phyloP scores from a whole-genome alignment of 2,113 vertebrate genomes.

The Melierax canorus region DNA sequence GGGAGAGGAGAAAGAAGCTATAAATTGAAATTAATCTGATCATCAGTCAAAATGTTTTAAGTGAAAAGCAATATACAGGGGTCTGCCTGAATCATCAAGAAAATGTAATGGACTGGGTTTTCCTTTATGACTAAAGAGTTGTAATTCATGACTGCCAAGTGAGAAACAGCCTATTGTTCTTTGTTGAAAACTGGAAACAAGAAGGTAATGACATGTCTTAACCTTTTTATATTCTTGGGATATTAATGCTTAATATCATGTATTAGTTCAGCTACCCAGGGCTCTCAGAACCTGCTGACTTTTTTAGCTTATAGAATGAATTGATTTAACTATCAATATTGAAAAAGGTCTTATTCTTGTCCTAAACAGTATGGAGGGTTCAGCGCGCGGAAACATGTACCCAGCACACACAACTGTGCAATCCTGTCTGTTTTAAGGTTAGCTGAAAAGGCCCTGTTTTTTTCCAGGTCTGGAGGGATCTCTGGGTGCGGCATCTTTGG shows the following conservation, averaged over 20 bases:
- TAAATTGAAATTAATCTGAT: constrained; percentile 3
- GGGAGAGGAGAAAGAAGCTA: not conserved
- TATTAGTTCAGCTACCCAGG: not conserved
- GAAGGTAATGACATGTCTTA: not conserved
- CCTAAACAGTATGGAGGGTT: not conserved
- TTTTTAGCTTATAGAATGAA: not conserved
- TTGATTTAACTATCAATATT: not conserved
- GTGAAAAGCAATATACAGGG: not conserved
- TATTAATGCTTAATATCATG: not conserved
- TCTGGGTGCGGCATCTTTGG: not conserved
- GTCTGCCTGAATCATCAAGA: not conserved
- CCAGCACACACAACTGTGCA: not conserved
- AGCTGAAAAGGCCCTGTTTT: not conserved
- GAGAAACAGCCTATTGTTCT: not conserved
- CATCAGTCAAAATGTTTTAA: constrained; percentile 26
- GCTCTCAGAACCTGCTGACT: not conserved
- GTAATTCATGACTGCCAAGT: not conserved
- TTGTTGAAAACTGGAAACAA: not conserved
- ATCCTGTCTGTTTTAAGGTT: not conserved
- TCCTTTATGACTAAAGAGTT: not conserved
- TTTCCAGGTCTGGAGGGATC: not conserved
- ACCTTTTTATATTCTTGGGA: not conserved
- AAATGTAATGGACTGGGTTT: not conserved
- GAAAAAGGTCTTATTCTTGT: not conserved
- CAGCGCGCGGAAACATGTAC: rapidly evolving